Evolutionary conservation across 2,113 vertebrate species (phyloP), one percentile per base, ranked within the genome.

Genomic region (Takifugu bimaculatus): DNA sequence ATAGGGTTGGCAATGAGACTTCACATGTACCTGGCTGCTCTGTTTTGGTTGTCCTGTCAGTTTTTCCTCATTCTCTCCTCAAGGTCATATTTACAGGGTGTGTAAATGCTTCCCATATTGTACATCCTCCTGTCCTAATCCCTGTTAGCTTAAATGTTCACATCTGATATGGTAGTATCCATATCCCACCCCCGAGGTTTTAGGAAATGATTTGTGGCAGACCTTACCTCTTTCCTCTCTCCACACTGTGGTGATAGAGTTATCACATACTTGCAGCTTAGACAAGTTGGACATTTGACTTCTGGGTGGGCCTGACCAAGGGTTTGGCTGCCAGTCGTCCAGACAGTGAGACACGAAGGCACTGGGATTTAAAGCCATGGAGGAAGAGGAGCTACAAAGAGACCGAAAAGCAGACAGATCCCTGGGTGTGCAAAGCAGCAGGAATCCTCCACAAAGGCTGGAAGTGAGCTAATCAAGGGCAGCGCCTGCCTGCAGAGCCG

Each of bases 391-490:
- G 45, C 39, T 63, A 48, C 49, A 60, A 65, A 69, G 55, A 43
- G 50, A 60, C 7, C 3, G 29, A 54, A 68, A 58, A 28, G 54
- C 50, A 64, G 27, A 62, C 63, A 39, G 53, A 71, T 72, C 35
- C 53, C 63, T 6, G 60, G 52, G 25, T 66, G 70, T 61, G 55
- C 63, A 70, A 68, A 67, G 61, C 71, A 20, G 50, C 63, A 45
- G 79, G 75, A 79, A 71, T 64, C 62, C 27, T 70, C 75, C 66
- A 61, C 54, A 54, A 67, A 80, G 74, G 52, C 44, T 78, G 55
- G 77, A 72, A 81, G 68, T 59, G 69, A 76, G 65, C 69, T 69
- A 73, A 76, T 81, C 79, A 79, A 61, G 72, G 67, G 64, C 63
- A 76, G 58, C 35, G 52, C 59, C 69, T 71, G 65, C 65, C 75